phyloP scores from a whole-genome alignment of 2,797 vertebrate genomes.

The Smutsia gigantea region DNA sequence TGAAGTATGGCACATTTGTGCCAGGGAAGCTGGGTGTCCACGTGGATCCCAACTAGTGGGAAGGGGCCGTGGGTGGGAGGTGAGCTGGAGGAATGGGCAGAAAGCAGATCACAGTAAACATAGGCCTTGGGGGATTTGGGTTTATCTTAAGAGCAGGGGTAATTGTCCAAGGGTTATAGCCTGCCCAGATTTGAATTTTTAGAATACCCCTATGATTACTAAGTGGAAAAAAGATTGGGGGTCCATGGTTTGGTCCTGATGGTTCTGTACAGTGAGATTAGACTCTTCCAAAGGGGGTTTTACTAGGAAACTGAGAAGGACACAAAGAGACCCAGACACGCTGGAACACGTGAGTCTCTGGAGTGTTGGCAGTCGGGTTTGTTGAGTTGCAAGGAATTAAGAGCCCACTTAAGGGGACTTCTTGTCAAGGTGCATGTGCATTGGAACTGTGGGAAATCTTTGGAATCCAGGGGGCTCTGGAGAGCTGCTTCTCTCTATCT shows the following conservation, averaged over 20 bases:
- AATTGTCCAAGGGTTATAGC: background rate
- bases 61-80: background rate
- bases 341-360: background rate
- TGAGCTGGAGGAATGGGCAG: background rate
- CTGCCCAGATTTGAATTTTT: background rate
- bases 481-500: background rate
- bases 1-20: background rate
- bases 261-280: background rate
- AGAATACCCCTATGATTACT: background rate
- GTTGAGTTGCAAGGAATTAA: background rate
- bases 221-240: background rate
- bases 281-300: background rate
- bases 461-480: background rate
- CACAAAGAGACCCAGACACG: background rate
- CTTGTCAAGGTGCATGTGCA: background rate
- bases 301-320: background rate
- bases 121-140: background rate
- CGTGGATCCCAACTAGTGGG: rapidly evolving
- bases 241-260: background rate
- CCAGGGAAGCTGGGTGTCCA: background rate
- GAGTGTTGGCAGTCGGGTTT: background rate
- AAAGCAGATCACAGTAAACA: background rate
- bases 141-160: background rate
- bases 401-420: slow-evolving; percentile 46
- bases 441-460: background rate